Conservation (phyloP, 2,797 vertebrate genomes). For the Sebastes cheni region DNA sequence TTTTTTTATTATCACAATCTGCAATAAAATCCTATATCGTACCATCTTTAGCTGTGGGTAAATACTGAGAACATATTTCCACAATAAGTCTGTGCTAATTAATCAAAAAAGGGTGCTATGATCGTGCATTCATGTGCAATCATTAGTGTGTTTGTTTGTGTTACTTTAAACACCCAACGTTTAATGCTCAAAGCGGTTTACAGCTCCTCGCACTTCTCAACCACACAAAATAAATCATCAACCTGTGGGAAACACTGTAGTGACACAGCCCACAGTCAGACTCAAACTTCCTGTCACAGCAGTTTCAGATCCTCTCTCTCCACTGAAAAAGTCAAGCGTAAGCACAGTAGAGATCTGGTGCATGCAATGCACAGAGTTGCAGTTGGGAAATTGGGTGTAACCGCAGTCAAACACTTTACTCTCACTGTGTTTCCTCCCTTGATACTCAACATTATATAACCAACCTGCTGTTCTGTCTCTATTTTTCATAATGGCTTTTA, state of each 20-base stretch:
- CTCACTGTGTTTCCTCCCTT: background rate
- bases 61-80: background rate
- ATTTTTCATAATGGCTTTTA: background rate
- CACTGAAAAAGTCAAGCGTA: background rate
- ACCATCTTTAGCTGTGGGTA: no score
- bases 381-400: background rate
- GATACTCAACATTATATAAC: background rate
- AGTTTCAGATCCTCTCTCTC: conserved; percentile 12
- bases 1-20: no score
- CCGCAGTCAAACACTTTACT: background rate
- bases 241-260: background rate
- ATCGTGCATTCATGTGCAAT: background rate
- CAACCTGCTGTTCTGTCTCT: background rate
- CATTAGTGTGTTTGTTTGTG: background rate
- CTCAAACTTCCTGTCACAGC: background rate
- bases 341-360: background rate
- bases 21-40: no score
- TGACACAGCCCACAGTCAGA: background rate
- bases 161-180: background rate
- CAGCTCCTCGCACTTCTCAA: background rate
- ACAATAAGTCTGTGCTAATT: background rate
- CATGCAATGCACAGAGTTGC: background rate
- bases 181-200: background rate
- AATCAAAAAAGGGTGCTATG: rapidly evolving
- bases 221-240: background rate